Evolutionary conservation across 2,888 invertebrate species (phyloP), one percentile per base, ranked within the genome.

Genomic region (Troides helena): DNA sequence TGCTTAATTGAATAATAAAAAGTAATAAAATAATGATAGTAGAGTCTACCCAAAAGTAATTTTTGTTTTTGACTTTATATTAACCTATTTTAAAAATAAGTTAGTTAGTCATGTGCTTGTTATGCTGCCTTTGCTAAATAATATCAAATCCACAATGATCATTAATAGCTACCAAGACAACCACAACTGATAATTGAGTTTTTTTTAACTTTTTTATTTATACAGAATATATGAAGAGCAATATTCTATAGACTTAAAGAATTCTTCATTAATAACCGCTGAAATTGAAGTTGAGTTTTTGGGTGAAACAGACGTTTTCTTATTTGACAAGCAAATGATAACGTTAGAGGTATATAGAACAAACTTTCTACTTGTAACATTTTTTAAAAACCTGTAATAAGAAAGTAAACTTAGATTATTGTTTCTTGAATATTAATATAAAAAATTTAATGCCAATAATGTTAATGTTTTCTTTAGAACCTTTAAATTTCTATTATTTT

Each of bases 221-320:
- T 64, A 58, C 46, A 70, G 70, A 77, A 80, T 88, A 67, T 93
- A 93, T 73, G 87, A 91, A 79, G 90, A 92, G 74, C 82, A 86
- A 62, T 88, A 91, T 59, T 83, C 84, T 14, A 91, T 95, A 5
- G 86, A 91, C 71, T 83, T 95, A 53, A 89, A 85, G 74, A 95
- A 95, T 80, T 83, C 89, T 56, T 94, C 95, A 0, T 80, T 89
- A 1, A 86, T 95, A 67, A 82, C 87, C 2, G 93, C 93, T 21
- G 85, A 93, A 66, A 83, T 94, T 60, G 80, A 78, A 12, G 89
- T 94, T 43, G 88, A 87, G 69, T 89, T 94, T 73, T 75, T 86
- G 60, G 86, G 88, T 70, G 86, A 89, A 1, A 88, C 86, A 2
- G 78, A 83, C 8, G 82, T 87, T n/a, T 95, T 94, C 79, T 76